Evolutionary conservation across 2,888 invertebrate species (phyloP).

Genomic region (Anodontia alba): DNA sequence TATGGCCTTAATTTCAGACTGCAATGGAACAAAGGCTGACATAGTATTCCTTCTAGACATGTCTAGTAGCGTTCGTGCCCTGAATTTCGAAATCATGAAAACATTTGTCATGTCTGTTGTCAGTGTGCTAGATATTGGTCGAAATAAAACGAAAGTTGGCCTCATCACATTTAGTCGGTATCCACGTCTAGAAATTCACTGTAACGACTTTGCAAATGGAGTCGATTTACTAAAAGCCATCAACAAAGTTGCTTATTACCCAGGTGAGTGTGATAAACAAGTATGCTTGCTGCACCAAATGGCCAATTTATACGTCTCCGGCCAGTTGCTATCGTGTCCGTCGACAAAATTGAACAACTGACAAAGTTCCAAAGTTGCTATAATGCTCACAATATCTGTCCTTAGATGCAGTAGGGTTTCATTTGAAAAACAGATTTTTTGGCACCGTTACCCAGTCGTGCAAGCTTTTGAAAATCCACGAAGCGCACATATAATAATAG

Average conservation of each 20-base stretch:
- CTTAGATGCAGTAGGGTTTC: too few relatives aligned
- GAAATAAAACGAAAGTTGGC: constrained; percentile 61
- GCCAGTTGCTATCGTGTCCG: too few relatives aligned
- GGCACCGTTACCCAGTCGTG: too few relatives aligned
- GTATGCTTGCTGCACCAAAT: background rate
- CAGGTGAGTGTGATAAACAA: too few relatives aligned
- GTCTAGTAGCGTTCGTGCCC: constrained; percentile 73
- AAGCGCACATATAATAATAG: too few relatives aligned
- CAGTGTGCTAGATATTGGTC: constrained; percentile 63
- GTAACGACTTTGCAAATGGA: constrained; percentile 48
- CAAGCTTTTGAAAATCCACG: too few relatives aligned
- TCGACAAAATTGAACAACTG: too few relatives aligned
- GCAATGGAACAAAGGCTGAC: constrained; percentile 67
- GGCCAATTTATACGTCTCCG: background rate
- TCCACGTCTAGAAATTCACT: constrained; percentile 51
- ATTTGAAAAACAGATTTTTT: too few relatives aligned
- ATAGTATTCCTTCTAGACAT: constrained; percentile 69
- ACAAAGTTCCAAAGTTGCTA: too few relatives aligned
- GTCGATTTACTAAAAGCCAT: constrained; percentile 47
- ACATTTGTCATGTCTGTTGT: constrained; percentile 65
- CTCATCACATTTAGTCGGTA: constrained; percentile 66
- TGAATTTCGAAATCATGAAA: constrained; percentile 72
- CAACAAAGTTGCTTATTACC: constrained; percentile 41
- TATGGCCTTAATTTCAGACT: constrained; percentile 56
- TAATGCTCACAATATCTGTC: too few relatives aligned